phyloP scores from a whole-genome alignment of 2,797 vertebrate genomes.

The Simalia tracyae region DNA sequence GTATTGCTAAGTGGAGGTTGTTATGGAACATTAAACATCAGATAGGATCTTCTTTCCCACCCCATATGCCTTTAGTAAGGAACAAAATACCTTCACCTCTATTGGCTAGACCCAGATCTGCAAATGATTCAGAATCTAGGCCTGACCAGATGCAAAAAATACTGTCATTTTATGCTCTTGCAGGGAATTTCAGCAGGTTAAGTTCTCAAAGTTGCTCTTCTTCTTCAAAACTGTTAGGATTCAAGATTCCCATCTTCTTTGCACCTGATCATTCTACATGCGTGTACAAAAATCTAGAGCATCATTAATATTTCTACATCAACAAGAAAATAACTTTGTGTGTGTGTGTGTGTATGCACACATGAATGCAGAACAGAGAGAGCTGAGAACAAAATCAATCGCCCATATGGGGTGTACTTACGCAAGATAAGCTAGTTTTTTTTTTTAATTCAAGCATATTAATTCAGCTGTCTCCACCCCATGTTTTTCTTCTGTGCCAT shows the following conservation, averaged over 20 bases:
- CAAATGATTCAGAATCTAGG: not conserved
- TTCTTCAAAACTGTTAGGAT: not conserved
- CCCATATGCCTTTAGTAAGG: not conserved
- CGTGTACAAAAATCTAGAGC: not conserved
- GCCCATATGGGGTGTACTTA: not conserved
- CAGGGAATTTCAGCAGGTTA: not conserved
- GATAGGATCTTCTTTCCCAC: not conserved
- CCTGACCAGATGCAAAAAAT: not conserved
- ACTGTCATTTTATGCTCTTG: not conserved
- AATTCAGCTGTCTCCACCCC: not conserved
- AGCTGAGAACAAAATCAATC: not conserved
- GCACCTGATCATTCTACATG: not conserved
- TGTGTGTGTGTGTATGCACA: not conserved
- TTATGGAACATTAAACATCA: not conserved
- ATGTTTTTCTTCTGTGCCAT: not conserved
- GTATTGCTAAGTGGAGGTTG: not conserved
- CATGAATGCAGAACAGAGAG: not conserved
- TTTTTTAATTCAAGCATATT: not conserved
- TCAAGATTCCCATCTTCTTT: not conserved
- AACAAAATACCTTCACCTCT: not conserved
- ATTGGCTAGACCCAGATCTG: not conserved
- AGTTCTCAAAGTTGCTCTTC: not conserved
- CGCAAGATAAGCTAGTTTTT: not conserved
- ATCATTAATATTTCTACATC: not conserved
- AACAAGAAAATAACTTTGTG: not conserved